Evolutionary conservation across 2,888 invertebrate species (phyloP).

Genomic region (Hedychridium roseum): DNA sequence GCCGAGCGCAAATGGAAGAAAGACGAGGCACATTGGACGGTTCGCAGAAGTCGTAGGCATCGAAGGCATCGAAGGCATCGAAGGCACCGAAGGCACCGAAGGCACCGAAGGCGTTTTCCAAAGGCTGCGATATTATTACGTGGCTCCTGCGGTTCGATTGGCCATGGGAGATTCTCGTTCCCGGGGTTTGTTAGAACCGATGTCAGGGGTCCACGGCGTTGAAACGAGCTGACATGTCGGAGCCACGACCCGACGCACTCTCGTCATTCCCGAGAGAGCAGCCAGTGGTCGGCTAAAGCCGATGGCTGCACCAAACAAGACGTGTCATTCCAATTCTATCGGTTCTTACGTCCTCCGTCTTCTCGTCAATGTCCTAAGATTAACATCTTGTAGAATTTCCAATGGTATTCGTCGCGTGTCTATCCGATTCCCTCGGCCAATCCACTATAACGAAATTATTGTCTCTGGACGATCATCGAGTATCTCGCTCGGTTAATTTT

Average conservation of each 20-base stretch:
- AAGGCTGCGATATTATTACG: no score
- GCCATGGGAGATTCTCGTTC: slow-evolving; percentile 53
- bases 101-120: no score
- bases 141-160: slow-evolving; percentile 47
- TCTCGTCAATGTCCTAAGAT: background rate
- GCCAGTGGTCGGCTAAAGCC: slow-evolving; percentile 6
- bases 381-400: no score
- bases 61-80: no score
- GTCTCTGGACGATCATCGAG: no score
- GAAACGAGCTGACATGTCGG: slow-evolving; percentile 57
- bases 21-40: no score
- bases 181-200: slow-evolving; percentile 49
- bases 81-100: no score
- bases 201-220: slow-evolving; percentile 56
- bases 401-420: no score
- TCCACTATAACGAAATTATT: no score
- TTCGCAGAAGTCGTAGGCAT: no score
- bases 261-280: slow-evolving; percentile 7
- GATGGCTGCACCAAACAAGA: no score
- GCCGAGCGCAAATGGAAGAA: slow-evolving; percentile 1
- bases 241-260: slow-evolving; percentile 31
- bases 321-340: slow-evolving; percentile 21
- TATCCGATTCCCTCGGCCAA: no score
- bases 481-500: background rate
- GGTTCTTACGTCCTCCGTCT: background rate